These are phyloP conservation scores for Agapostemon virescens DNA, from an alignment of 2,888 invertebrate species.

Conservation along the genomic window DNA sequence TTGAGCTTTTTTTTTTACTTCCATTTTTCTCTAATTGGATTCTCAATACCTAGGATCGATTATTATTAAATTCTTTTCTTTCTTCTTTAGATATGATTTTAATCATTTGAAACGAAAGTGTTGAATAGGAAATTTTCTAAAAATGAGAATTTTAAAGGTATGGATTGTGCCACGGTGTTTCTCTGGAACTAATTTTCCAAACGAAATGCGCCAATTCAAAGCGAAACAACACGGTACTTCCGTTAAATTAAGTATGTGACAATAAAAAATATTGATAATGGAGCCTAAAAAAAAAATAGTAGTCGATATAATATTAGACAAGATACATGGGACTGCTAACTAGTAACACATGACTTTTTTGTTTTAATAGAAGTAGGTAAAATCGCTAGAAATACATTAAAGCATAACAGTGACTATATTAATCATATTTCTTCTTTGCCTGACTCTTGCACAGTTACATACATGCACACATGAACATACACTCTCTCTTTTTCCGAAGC, in stretches of 20 bases:
- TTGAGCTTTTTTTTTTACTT: conserved; percentile 40
- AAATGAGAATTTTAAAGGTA: conserved; percentile 39
- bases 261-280: conserved; percentile 57
- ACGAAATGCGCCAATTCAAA: conserved; percentile 40
- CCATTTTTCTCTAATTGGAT: conserved; percentile 22
- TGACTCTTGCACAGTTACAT: conserved; percentile 57
- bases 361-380: conserved; percentile 75
- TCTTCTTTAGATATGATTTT: conserved; percentile 35
- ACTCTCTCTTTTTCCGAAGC: conserved; percentile 58
- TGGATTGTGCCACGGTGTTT: conserved; percentile 40
- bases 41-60: conserved; percentile 40
- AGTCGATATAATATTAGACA: conserved; percentile 61
- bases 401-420: conserved; percentile 79
- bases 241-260: conserved; percentile 56
- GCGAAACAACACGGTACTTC: conserved; percentile 35
- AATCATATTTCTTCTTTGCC: conserved; percentile 70
- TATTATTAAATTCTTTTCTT: conserved; percentile 21
- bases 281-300: conserved; percentile 55
- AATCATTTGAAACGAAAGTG: conserved; percentile 27
- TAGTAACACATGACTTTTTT: conserved; percentile 71
- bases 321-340: conserved; percentile 68
- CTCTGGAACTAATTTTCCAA: conserved; percentile 15
- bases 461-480: conserved; percentile 55
- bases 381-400: conserved; percentile 78
- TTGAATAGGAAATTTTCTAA: conserved; percentile 39